Percentiles rank a stretch among this genome's conserved stretches.
Conservation (phyloP, 2,888 invertebrate species). For the Volucella inanis region DNA sequence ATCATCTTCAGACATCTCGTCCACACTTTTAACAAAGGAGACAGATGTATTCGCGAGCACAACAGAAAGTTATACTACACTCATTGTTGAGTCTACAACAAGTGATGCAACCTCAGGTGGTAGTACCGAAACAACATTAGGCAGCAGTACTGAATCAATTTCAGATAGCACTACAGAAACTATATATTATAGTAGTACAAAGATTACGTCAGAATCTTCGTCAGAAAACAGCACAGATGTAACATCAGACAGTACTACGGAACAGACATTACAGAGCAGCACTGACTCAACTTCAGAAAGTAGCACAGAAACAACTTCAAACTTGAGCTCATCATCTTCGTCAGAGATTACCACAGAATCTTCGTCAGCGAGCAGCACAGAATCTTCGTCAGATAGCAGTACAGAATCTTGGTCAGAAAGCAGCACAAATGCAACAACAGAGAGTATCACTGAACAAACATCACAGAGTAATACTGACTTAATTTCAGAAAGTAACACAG, state of each 20-base stretch:
- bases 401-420: constrained; percentile 11
- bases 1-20: constrained; percentile 51
- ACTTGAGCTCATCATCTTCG: constrained; percentile 67
- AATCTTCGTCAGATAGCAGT: constrained; percentile 43
- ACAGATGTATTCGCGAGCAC: constrained; percentile 74
- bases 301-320: constrained; percentile 61
- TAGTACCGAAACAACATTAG: no score
- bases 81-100: constrained; percentile 61
- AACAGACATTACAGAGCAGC: no score
- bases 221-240: no score
- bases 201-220: constrained; percentile 28
- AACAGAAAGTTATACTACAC: constrained; percentile 72
- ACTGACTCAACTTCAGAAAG: constrained; percentile 73
- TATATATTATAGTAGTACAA: constrained; percentile 71
- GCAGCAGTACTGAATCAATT: no score
- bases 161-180: constrained; percentile 50
- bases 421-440: constrained; percentile 58
- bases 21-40: constrained; percentile 52
- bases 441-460: constrained; percentile 63
- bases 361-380: not conserved
- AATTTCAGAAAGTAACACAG: constrained; percentile 65
- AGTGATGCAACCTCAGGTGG: not conserved
- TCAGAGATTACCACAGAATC: constrained; percentile 30
- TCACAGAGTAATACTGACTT: constrained; percentile 69
- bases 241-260: no score